These are phyloP conservation scores for Scrobipalpa costella DNA, from an alignment of 2,888 invertebrate species.

Conservation along the genomic window DNA sequence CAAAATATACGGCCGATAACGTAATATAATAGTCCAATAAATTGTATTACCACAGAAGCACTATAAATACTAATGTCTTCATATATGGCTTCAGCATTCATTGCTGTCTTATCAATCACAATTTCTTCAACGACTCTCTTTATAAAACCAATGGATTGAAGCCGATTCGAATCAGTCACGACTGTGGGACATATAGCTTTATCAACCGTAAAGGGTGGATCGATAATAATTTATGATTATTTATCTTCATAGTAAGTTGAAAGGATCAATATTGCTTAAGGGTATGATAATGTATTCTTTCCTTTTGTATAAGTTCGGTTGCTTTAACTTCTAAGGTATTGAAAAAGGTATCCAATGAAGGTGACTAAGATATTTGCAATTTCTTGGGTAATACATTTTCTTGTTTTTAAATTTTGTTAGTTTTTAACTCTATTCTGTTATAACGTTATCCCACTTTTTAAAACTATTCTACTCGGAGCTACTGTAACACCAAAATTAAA, in stretches of 20 bases:
- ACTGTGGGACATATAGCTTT: conserved; percentile 66
- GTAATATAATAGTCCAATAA: conserved; percentile 9
- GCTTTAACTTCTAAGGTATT: neutral
- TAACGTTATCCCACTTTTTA: too few species aligned
- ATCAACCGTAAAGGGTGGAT: conserved; percentile 51
- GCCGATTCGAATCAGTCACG: conserved; percentile 62
- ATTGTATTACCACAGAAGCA: neutral
- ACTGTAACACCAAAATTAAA: too few species aligned
- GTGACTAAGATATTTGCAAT: neutral
- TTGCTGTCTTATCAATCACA: conserved; percentile 49
- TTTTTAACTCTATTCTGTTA: too few species aligned
- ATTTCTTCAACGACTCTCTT: conserved; percentile 47
- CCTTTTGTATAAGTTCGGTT: neutral
- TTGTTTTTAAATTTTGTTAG: too few species aligned
- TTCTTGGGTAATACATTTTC: neutral
- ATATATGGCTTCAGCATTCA: conserved; percentile 36
- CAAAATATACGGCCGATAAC: neutral
- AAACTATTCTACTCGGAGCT: too few species aligned
- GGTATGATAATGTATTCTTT: neutral
- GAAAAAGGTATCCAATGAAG: neutral
- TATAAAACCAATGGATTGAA: conserved; percentile 60
- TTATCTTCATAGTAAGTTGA: conserved; percentile 20
- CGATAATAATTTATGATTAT: conserved; percentile 23
- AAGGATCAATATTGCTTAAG: conserved; percentile 21
- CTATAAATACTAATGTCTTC: conserved; percentile 23